Base-by-base conservation (phyloP, 2,113 vertebrate genomes). In the Neopipo cinnamomea region DNA sequence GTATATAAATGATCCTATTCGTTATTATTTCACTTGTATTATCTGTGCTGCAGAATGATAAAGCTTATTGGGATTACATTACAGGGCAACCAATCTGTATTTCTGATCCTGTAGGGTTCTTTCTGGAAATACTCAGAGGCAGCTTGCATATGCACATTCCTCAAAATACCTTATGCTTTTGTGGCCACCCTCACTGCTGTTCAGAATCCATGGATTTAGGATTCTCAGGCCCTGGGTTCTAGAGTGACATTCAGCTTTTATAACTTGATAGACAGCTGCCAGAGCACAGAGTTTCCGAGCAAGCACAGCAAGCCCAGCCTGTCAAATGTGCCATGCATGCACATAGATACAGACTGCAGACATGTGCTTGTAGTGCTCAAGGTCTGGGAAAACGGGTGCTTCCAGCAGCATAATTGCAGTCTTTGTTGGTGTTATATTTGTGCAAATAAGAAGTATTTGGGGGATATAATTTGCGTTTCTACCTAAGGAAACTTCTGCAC, bases 91-190 rank as follows among this genome's bases (percentile, higher is more conserved):
- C 20, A n/a, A 8, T 53, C 17, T 58, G 8, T 21, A 30, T 87
- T 77, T 93, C 55, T 37, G 19, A 11, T 74, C 17, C 25, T 44
- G 5, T 16, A 46, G 6, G 8, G 8, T 9, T 76, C 66, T 49
- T 75, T 30, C 42, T 30, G 50, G 56, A 87, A 56, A 31, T 47
- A 76, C 8, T 63, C 18, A 31, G 12, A 41, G 59, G 28, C 30
- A 80, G 8, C 8, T 46, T 71, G 31, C 19, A 42, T 5, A 1
- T 42, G 14, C 8, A 3, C 0, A 0, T 33, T 67, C 46, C 41
- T 70, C 42, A 46, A 52, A 88, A 86, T 41, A 37, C 35, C 5
- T 73, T 35, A 10, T 5, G 18, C 18, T 52, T 80, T 35, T 62
- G 20, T 77, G 75, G 25, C 18, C 27, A 20, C 18, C 8, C 11